Evolutionary conservation across 2,888 invertebrate species (phyloP), one percentile per base, ranked within the genome.

Genomic region (Phorcus lineatus): DNA sequence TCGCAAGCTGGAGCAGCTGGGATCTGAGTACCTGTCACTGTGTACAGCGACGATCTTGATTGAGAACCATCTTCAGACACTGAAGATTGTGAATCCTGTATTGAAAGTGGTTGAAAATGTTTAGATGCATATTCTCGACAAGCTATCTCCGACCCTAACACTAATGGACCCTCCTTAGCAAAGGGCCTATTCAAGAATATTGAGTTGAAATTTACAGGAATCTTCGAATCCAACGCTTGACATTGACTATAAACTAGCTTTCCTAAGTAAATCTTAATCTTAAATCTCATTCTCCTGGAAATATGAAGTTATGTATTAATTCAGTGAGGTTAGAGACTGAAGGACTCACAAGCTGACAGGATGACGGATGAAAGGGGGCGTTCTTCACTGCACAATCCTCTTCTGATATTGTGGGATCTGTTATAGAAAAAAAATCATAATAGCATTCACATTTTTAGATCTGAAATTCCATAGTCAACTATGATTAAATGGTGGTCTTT

Each of bases 331-430:
- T 6, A 47, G 9, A 47, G 31, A 31, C 17, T n/a, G 17, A 31
- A 36, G 17, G 16, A 24, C 74, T 74, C 78, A 88, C 89, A 88
- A 84, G 82, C 82, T 28, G 84, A 47, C 47, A 47, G 13, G 47
- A 47, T 47, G 47, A 47, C 4, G 47, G 47, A 47, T 47, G 85
- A 86, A 88, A 89, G 0, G 88, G 88, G 81, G 88, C 88, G 67
- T 85, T 84, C 88, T 88, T 88, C 47, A 47, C 67, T 4, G 83
- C 13, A 13, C 47, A 47, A 11, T 47, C 47, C 13, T 47, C 47
- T 47, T 47, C 47, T 13, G 47, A 47, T 47, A 47, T 47, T 47
- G 47, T 13, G 11, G 47, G 47, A 47, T 47, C 47, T 47, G 1
- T 47, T 4, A 47, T 47, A 47, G 47, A 47, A 11, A 47, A n/a